Evolutionary conservation across 2,113 vertebrate genomes (phyloP).

Genomic region (Syngnathus floridae): DNA sequence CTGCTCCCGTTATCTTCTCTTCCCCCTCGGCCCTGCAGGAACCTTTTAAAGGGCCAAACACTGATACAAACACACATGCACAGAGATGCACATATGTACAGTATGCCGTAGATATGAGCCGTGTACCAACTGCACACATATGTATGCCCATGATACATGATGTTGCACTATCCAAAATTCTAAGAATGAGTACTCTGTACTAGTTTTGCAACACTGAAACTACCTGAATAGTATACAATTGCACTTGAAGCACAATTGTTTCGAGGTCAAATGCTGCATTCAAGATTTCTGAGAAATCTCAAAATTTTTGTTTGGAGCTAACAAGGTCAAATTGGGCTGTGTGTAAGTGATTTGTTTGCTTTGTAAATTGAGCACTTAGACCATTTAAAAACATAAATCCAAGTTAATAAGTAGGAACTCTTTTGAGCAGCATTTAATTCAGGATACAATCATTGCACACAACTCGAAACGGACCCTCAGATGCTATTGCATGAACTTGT

Average conservation of each 20-base stretch:
- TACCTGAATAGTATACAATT: not conserved
- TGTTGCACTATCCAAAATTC: not conserved
- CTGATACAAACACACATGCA: constrained; percentile 42
- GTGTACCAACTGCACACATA: constrained; percentile 13
- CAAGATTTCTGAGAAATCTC: not conserved
- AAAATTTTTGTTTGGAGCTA: not conserved
- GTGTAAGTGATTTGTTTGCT: not conserved
- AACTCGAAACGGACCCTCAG: too few species aligned
- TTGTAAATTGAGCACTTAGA: not conserved
- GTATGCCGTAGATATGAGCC: constrained; percentile 1
- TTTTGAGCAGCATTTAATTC: too few species aligned
- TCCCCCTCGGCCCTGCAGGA: constrained; percentile 64
- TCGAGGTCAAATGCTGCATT: not conserved
- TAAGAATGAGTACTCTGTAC: not conserved
- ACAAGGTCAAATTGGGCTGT: not conserved
- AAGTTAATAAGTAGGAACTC: too few species aligned
- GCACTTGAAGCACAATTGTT: not conserved
- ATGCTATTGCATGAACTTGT: too few species aligned
- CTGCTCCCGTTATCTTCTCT: constrained; percentile 70
- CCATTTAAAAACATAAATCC: too few species aligned
- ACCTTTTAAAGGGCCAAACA: constrained; percentile 71
- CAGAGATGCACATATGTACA: constrained; percentile 16
- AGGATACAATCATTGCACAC: too few species aligned
- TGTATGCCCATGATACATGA: too few species aligned
- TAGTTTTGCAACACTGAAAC: not conserved